Base-by-base conservation (phyloP, 1,140 invertebrate genomes). In the Anoplolepis gracilipes region DNA sequence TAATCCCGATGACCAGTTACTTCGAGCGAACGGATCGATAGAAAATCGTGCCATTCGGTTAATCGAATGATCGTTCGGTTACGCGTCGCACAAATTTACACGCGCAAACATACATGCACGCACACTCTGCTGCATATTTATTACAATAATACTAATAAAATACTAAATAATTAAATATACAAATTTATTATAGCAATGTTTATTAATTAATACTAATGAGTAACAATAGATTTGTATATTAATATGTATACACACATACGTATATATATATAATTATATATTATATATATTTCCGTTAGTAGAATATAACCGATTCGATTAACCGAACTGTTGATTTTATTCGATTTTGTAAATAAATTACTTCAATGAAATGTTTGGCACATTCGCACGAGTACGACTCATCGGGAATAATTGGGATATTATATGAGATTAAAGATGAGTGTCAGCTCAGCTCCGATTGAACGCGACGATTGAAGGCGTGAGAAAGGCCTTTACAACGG, bases 141-240 rank as follows among this genome's bases (percentile, higher is more conserved):
- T 90, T 90, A 87, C 53, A 57, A 78, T 89, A 87, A 76, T 39
- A 46, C 46, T 90, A 90, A 90, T 49, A 16, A 49, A 49, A 49
- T 19, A 49, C 16, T 49, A 49, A 82, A 49, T 90, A 87, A 86
- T 53, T 11, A 90, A 78, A 13, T 90, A 90, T 90, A 90, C 79
- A 85, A 87, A 90, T 90, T 90, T 78, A 90, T 87, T 85, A 89
- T 90, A 87, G 61, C 36, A 73, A 87, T 53, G 67, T 85, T 90
- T 87, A 90, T 90, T 85, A 70, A 87, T 69, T 87, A 81, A 85
- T 87, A 87, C 81, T 90, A 87, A 90, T 39, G 62, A 77, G 28
- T 77, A 90, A 89, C 73, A 33, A 65, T 85, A 87, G 78, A 89
- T 87, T 89, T 81, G 53, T 87, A 89, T 75, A 87, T 90, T 78